These are phyloP conservation scores for Apostichopus californicus DNA, from an alignment of 35 echinoderm and acorn worm genomes.

Conservation along the genomic window DNA sequence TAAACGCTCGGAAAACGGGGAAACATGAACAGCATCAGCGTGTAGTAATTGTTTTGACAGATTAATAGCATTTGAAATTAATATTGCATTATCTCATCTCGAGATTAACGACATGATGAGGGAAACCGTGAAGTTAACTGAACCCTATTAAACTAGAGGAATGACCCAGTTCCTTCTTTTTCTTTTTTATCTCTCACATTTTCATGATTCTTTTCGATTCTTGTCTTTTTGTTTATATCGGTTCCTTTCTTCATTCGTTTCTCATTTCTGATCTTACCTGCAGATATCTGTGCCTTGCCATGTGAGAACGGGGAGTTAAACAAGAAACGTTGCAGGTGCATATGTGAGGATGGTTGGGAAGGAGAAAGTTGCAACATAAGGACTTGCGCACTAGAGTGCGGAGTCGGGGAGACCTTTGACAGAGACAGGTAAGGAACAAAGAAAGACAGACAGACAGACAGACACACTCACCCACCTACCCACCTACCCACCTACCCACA, in stretches of 20 bases:
- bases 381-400: background rate
- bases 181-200: background rate
- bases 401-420: background rate
- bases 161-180: no score
- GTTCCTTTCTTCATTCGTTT: background rate
- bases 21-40: no score
- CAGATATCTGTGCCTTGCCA: slow-evolving; percentile 46
- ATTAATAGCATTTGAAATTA: background rate
- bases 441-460: no score
- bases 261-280: no score
- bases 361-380: background rate
- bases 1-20: no score
- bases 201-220: background rate
- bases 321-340: background rate
- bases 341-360: background rate
- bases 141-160: no score
- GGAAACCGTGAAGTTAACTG: no score
- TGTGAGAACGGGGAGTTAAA: slow-evolving; percentile 35
- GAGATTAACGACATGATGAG: no score
- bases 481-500: no score
- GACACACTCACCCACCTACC: no score
- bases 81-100: background rate
- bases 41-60: slow-evolving; percentile 6
- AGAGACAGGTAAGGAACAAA: background rate
- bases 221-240: background rate